Percentiles rank a stretch among this genome's conserved stretches.
Conservation (phyloP, 2,113 vertebrate species). For the Empidonax alnorum region DNA sequence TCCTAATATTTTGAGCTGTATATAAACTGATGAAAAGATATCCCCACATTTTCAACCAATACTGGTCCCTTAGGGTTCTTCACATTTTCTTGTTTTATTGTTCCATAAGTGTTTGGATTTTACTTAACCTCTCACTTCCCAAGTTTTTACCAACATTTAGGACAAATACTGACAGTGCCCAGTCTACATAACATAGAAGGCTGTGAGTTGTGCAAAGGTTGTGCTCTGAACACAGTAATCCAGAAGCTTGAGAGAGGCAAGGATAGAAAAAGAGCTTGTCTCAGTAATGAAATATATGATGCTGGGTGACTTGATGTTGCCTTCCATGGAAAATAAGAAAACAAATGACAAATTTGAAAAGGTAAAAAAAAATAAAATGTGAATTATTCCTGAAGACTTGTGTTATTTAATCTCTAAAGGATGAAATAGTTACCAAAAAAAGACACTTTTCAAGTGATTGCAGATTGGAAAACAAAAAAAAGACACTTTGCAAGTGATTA, state of each 20-base stretch:
- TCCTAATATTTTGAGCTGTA: neutral
- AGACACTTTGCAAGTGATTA: neutral
- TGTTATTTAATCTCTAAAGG: neutral
- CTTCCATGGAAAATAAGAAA: neutral
- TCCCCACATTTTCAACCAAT: neutral
- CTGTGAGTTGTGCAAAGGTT: neutral
- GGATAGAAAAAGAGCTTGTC: neutral
- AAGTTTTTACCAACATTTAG: neutral
- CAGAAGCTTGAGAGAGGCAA: neutral
- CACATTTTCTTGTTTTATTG: neutral
- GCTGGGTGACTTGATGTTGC: neutral
- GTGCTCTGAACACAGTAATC: neutral
- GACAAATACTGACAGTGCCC: neutral
- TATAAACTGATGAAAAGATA: neutral
- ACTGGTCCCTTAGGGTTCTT: neutral
- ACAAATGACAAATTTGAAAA: neutral
- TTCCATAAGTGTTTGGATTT: neutral
- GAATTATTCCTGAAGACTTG: neutral
- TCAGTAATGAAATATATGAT: neutral
- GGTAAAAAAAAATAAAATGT: neutral
- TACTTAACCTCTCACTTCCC: neutral
- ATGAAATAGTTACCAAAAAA: neutral
- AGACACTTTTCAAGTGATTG: neutral
- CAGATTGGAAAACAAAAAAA: neutral
- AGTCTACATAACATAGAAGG: neutral